These are phyloP conservation scores for Narcine bancroftii DNA, from an alignment of 2,113 vertebrate genomes.

Conservation along the genomic window DNA sequence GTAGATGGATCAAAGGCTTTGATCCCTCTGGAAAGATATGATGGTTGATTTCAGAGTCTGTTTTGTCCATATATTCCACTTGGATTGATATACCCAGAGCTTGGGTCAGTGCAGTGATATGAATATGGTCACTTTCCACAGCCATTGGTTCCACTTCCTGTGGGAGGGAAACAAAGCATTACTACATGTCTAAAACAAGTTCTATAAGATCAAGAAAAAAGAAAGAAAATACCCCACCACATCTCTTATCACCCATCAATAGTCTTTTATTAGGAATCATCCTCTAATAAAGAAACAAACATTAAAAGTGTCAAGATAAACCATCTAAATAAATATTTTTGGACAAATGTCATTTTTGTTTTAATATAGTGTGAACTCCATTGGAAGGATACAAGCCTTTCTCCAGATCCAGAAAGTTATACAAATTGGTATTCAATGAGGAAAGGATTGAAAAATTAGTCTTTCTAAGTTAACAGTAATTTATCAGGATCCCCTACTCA, in stretches of 20 bases:
- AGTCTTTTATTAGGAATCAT: not conserved
- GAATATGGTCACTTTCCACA: constrained; percentile 63
- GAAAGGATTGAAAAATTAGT: not conserved
- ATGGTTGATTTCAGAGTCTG: constrained; percentile 51
- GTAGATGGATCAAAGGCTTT: constrained; percentile 53
- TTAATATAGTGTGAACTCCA: not conserved
- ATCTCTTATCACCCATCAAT: not conserved
- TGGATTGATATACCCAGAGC: constrained; percentile 58
- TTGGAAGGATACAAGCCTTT: not conserved
- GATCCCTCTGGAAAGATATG: constrained; percentile 64
- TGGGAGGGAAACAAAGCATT: constrained; percentile 22
- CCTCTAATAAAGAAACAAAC: no score
- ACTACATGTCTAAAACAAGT: not conserved
- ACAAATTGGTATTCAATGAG: not conserved
- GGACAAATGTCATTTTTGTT: not conserved
- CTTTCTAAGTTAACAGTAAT: not conserved
- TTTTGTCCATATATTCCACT: constrained; percentile 58
- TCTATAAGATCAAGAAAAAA: no score
- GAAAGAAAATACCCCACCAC: not conserved
- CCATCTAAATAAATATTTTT: constrained; percentile 5
- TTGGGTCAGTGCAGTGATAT: constrained; percentile 65
- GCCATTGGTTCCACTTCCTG: constrained; percentile 69
- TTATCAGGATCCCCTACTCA: not conserved
- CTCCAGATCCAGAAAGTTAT: not conserved
- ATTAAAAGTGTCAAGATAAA: not conserved